phyloP scores from a whole-genome alignment of 2,113 vertebrate species.

The Condylura cristata region DNA sequence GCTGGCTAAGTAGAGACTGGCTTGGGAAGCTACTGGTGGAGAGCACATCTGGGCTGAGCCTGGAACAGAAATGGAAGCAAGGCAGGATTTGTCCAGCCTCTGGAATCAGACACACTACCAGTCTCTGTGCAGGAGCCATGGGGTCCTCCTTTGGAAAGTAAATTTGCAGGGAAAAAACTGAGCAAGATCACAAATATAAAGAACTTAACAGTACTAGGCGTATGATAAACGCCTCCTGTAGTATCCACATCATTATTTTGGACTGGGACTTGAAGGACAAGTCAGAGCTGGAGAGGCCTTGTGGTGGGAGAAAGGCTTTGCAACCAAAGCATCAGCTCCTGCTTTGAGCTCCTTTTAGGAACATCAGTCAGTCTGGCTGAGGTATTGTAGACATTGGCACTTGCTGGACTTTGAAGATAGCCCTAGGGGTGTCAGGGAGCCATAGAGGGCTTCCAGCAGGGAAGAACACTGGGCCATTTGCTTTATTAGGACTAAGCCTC shows the following conservation, averaged over 20 bases:
- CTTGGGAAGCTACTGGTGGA: neutral
- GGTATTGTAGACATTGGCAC: neutral
- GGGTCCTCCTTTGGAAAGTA: neutral
- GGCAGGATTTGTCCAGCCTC: neutral
- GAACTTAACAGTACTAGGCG: neutral
- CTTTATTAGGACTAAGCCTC: neutral
- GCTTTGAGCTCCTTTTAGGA: neutral
- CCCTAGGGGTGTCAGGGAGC: neutral
- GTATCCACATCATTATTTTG: neutral
- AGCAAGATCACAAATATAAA: neutral
- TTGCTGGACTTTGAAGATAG: neutral
- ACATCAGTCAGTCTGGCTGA: neutral
- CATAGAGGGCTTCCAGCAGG: neutral
- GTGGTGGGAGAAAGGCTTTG: neutral
- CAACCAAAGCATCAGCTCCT: neutral
- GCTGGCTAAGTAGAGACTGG: too few relatives aligned
- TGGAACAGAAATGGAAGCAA: neutral
- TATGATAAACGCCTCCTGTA: neutral
- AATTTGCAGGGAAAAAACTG: neutral
- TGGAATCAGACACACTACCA: neutral
- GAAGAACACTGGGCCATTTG: neutral
- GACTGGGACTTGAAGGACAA: neutral
- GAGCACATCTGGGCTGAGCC: neutral
- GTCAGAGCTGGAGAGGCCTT: neutral
- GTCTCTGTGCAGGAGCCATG: neutral